phyloP scores from a whole-genome alignment of 2,113 vertebrate genomes.

The Agelaius phoeniceus region DNA sequence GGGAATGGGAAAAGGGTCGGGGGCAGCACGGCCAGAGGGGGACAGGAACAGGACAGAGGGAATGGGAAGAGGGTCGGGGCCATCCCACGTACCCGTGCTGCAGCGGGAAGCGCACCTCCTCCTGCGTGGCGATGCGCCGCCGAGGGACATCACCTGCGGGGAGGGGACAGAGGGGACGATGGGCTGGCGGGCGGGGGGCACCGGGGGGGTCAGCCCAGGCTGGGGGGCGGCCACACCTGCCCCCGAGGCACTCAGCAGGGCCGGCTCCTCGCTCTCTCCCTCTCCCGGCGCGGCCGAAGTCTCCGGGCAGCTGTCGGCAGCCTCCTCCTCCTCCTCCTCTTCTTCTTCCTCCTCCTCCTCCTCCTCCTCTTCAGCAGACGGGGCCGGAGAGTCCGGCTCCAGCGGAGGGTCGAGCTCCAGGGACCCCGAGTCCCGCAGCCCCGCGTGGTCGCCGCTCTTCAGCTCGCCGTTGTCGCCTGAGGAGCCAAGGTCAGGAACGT shows the following conservation, averaged over 20 bases:
- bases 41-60: too few relatives aligned
- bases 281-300: background rate
- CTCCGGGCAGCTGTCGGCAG: constrained; percentile 10
- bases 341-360: background rate
- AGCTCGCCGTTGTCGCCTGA: constrained; percentile 52
- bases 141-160: constrained; percentile 80
- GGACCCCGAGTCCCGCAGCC: constrained; percentile 46
- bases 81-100: constrained; percentile 84
- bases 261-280: constrained; percentile 3
- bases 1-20: too few relatives aligned
- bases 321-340: background rate
- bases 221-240: background rate
- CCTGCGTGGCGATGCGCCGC: constrained; percentile 88
- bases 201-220: background rate
- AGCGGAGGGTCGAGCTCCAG: background rate
- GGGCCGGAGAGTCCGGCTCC: background rate
- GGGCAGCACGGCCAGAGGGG: background rate
- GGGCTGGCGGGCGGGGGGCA: constrained; percentile 49
- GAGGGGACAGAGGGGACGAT: background rate
- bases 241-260: background rate
- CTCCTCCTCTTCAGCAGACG: background rate
- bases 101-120: constrained; percentile 90
- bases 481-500: background rate
- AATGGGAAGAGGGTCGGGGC: background rate
- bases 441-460: constrained; percentile 46